Evolutionary conservation across 2,113 vertebrate species (phyloP).

Genomic region (Peromyscus leucopus): DNA sequence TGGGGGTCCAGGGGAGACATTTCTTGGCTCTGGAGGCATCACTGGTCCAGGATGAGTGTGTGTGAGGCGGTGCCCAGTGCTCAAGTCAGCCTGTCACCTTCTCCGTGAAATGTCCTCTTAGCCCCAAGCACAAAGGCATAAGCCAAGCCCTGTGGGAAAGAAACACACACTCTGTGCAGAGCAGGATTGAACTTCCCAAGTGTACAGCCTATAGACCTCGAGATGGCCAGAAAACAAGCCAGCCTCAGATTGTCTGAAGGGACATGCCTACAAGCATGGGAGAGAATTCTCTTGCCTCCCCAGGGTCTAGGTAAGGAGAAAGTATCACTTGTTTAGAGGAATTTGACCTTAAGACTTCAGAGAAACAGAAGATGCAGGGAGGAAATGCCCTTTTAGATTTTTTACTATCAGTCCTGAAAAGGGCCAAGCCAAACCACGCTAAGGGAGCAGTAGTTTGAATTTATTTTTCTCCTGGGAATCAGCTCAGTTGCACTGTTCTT

Average conservation of each 20-base stretch:
- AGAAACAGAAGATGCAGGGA: conserved; percentile 58
- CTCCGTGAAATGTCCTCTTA: neutral
- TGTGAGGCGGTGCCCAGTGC: no score
- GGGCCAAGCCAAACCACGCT: conserved; percentile 37
- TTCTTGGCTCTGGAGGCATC: neutral
- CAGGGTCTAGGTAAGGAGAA: neutral
- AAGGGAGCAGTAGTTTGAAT: conserved; percentile 52
- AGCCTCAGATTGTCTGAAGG: conserved; percentile 19
- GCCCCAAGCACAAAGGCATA: conserved; percentile 29
- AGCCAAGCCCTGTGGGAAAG: neutral
- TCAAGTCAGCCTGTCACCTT: neutral
- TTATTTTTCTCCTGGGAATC: conserved; percentile 60
- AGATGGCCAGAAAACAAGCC: conserved; percentile 43
- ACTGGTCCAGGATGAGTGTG: neutral
- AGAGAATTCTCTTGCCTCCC: conserved; percentile 44
- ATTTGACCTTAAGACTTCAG: conserved; percentile 66
- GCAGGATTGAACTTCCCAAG: neutral
- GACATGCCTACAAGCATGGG: neutral
- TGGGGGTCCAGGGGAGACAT: neutral
- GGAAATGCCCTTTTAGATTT: conserved; percentile 59
- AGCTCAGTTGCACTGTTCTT: conserved; percentile 45
- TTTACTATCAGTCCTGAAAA: conserved; percentile 63
- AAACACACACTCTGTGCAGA: neutral
- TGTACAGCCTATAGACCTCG: neutral
- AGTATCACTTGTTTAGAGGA: conserved; percentile 61